Base-by-base conservation (phyloP, 2,113 vertebrate species). In the Pandion haliaetus region DNA sequence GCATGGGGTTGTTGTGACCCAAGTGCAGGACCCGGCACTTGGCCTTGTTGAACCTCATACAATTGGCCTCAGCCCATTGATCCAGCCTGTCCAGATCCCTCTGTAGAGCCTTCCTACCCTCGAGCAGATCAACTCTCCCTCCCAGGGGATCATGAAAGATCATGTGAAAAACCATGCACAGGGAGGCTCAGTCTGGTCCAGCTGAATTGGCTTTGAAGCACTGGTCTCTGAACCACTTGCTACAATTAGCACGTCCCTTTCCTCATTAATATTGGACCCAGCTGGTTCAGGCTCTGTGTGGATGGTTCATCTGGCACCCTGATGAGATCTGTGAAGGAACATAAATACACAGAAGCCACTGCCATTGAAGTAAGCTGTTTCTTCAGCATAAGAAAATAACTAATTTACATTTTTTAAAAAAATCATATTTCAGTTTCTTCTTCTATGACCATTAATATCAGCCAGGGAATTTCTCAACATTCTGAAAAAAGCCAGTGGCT, bases 251-350 rank as follows among this genome's bases (percentile, higher is more conserved):
- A 85, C 8, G 2, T 85, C 84, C 40, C 45, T 93, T 87, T 89
- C 38, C 84, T 94, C 89, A 95, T 91, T 92, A 95, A 79, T 94
- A 79, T 69, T 82, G 49, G 74, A 95, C 57, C n/a, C 86, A 95
- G 93, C 58, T 85, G 61, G 57, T 93, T 94, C 81, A 97, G 45
- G 9, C 32, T 61, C 73, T 82, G 31, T 14, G 55, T 82, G 36
- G 32, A 84, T 86, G 62, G 81, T 57, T 95, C 77, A 58, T 94
- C 54, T 85, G 95, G 82, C 73, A 74, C 89, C 82, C 74, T 88
- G 82, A 94, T 93, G 94, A 93, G 88, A 88, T 93, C 88, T 92
- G 52, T 61, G 52, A 28, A 94, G 9, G 40, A 91, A 88, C 52
- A 92, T 42, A 90, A 90, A 83, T 73, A 65, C 63, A 92, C 47